A percentile compares a stretch with the other conserved stretches of the same genome.
phyloP scores from a whole-genome alignment of 2,113 vertebrate genomes.

The Tamias sibiricus region DNA sequence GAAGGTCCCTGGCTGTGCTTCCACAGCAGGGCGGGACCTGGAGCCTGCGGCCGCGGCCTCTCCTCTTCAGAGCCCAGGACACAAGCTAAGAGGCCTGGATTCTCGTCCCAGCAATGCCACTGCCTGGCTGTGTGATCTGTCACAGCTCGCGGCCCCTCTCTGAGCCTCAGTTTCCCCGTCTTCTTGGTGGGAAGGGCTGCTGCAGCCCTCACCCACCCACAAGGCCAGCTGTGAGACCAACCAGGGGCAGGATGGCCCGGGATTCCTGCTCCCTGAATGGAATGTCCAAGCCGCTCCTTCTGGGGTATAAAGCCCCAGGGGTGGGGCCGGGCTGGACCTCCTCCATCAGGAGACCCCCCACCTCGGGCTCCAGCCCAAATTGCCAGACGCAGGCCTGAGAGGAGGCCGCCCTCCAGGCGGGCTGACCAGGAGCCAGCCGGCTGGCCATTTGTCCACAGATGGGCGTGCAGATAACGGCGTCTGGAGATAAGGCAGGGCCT shows the following conservation, averaged over 20 bases:
- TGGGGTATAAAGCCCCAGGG: slow-evolving; percentile 48
- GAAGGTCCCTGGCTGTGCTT: not conserved
- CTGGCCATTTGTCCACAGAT: slow-evolving; percentile 83
- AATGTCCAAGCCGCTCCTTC: not conserved
- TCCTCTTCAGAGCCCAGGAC: not conserved
- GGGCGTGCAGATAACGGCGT: slow-evolving; percentile 78
- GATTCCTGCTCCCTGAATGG: not conserved
- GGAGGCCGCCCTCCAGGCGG: slow-evolving; percentile 49
- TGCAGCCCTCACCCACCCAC: not conserved
- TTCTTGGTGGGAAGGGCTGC: not conserved
- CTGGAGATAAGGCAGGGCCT: slow-evolving; percentile 79
- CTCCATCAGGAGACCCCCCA: slow-evolving; percentile 74
- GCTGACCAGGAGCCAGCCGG: slow-evolving; percentile 81
- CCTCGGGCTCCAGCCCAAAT: slow-evolving; percentile 80
- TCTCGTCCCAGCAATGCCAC: not conserved
- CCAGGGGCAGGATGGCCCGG: not conserved
- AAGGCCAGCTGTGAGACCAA: not conserved
- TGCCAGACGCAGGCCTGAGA: slow-evolving; percentile 75
- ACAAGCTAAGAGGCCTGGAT: not conserved
- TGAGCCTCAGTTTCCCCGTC: slow-evolving; percentile 28
- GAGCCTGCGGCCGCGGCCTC: not conserved
- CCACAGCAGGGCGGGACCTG: not conserved
- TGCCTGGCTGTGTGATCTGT: not conserved
- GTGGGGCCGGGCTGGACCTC: not conserved
- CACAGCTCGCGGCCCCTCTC: not conserved